Conservation (phyloP, 2,113 vertebrate species). For the Anthoscopus minutus region DNA sequence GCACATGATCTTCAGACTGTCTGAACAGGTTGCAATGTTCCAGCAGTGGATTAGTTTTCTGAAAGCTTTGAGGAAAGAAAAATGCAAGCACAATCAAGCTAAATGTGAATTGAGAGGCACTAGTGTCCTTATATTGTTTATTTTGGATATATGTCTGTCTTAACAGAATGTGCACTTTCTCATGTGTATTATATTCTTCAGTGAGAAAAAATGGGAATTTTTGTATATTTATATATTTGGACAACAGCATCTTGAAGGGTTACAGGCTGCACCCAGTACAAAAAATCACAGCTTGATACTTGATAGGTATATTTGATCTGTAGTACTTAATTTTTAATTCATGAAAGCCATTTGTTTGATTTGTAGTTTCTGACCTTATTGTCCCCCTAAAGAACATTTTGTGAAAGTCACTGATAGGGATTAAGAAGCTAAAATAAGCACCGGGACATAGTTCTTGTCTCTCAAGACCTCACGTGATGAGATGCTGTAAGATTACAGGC, state of each 20-base stretch:
- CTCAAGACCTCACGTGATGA: background rate
- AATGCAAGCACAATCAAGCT: background rate
- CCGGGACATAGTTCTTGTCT: background rate
- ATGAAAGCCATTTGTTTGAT: constrained; percentile 25
- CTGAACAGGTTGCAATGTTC: background rate
- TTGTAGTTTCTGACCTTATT: constrained; percentile 21
- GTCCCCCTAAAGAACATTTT: background rate
- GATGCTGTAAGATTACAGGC: constrained; percentile 9
- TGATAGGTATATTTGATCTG: constrained; percentile 2
- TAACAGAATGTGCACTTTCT: background rate
- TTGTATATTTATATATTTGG: background rate
- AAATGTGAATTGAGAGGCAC: background rate
- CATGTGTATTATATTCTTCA: background rate
- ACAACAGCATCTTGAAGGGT: background rate
- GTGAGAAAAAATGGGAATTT: background rate
- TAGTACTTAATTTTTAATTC: constrained; percentile 43
- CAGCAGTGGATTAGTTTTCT: background rate
- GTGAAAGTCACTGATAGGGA: constrained; percentile 5
- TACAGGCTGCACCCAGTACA: background rate
- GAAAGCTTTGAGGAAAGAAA: background rate
- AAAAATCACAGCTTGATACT: background rate
- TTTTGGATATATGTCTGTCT: background rate
- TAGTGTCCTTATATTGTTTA: background rate
- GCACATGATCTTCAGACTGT: background rate
- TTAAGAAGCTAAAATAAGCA: constrained; percentile 48